Base-by-base conservation (phyloP, 92 coral and sea anemone genomes). In the Epizoanthus fatuus region DNA sequence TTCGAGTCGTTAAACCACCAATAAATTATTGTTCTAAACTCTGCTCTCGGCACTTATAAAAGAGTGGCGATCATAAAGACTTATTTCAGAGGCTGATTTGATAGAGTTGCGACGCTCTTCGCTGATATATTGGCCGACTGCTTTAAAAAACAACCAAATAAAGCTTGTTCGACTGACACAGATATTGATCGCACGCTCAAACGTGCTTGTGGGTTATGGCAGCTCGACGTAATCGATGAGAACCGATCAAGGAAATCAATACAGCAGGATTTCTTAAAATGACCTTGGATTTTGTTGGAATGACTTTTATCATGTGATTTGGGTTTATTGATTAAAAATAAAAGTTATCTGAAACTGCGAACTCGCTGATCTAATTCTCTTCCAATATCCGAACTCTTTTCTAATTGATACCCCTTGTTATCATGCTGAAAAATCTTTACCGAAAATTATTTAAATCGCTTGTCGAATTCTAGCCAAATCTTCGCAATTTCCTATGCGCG, bases 321-420 rank as follows among this genome's bases (percentile, higher is more conserved):
- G 14, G 45, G 63, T 56, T 35, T 75, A 64, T 32, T 75, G 22
- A 6, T 56, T 55, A 15, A 62, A 51, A 37, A 22, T 22, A 29
- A 29, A 42, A 45, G 17, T 37, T 9, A 53, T 32, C 25, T 75
- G 67, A 75, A 75, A 75, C 52, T 7, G 80, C 52, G 49, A 56
- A 57, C 67, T 32, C 80, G 37, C 65, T 16, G 66, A 52, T 55
- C 53, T 5, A 38, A n/a, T 3, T 54, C 10, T 56, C 80, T 75
- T 56, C 37, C 80, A 74, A 74, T 17, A 59, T 17, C 53, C 55
- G 80, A 63, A 58, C 63, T 55, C 38, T 72, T 76, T 66, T 56
- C 52, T 85, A 86, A 65, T 94, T 92, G 92, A 94, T 87, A 93
- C 88, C 87, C 95, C 92, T 94, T 94, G 98, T 94, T 94, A 87